phyloP scores from a whole-genome alignment of 1,140 invertebrate species.

The Drosophila arizonae region DNA sequence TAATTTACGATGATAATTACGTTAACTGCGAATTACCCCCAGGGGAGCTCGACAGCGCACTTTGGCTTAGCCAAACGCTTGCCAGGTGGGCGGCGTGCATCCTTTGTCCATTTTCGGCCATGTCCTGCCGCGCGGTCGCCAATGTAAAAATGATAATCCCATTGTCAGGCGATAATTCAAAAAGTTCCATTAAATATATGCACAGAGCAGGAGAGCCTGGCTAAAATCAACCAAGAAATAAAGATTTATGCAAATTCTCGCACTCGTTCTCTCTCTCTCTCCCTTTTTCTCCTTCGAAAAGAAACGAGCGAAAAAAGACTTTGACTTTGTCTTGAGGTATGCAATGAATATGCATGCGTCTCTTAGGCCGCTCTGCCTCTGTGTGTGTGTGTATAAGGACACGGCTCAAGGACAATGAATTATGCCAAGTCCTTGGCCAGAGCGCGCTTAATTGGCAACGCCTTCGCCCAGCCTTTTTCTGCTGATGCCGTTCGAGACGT shows the following conservation, averaged over 20 bases:
- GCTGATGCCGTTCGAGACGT: slow-evolving; percentile 41
- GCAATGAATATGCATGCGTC: slow-evolving; percentile 53
- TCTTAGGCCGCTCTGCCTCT: not conserved
- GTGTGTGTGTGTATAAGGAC: slow-evolving; percentile 1
- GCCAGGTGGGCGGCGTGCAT: slow-evolving; percentile 5
- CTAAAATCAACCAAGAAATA: slow-evolving; percentile 16
- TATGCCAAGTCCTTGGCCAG: slow-evolving; percentile 36
- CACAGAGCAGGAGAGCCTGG: slow-evolving; percentile 16
- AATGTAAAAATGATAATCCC: slow-evolving; percentile 82
- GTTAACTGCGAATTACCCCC: slow-evolving; percentile 76
- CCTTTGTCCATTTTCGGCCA: not conserved
- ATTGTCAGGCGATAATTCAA: slow-evolving; percentile 82
- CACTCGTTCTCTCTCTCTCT: no score
- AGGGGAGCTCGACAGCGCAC: slow-evolving; percentile 47
- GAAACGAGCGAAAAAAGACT: slow-evolving; percentile 17
- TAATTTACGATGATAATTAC: slow-evolving; percentile 82
- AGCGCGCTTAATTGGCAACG: slow-evolving; percentile 64
- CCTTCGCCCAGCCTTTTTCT: slow-evolving; percentile 53
- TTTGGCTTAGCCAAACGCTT: slow-evolving; percentile 33
- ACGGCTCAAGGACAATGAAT: slow-evolving; percentile 53
- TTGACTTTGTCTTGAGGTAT: slow-evolving; percentile 24
- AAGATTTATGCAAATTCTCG: slow-evolving; percentile 53
- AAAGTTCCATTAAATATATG: slow-evolving; percentile 49
- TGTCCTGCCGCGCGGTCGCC: slow-evolving; percentile 42
- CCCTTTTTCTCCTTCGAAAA: slow-evolving; percentile 9